Evolutionary conservation across 1,140 invertebrate genomes (phyloP).

Genomic region (Bombus waltoni): DNA sequence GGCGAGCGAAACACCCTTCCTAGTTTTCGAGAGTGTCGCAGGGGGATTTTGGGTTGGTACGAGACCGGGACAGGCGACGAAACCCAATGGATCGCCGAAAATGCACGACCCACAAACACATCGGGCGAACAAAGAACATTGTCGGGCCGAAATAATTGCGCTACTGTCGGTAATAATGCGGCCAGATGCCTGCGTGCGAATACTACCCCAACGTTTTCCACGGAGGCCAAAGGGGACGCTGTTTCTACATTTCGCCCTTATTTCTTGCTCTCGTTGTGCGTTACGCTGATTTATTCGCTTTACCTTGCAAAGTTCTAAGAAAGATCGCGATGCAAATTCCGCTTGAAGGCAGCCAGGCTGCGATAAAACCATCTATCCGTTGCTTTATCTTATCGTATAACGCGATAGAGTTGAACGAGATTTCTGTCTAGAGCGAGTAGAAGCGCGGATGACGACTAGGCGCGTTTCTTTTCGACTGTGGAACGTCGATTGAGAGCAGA

Average conservation of each 20-base stretch:
- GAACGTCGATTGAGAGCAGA: too few species aligned
- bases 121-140: constrained; percentile 24
- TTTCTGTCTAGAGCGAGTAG: too few species aligned
- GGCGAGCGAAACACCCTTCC: not conserved
- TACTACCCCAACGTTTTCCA: not conserved
- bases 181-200: constrained; percentile 34
- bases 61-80: constrained; percentile 34
- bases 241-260: not conserved
- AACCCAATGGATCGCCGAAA: constrained; percentile 52
- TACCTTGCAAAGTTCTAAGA: too few species aligned
- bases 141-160: constrained; percentile 57
- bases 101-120: constrained; percentile 47
- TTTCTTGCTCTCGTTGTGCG: not conserved
- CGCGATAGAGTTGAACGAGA: too few species aligned
- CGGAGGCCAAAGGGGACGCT: not conserved
- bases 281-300: not conserved
- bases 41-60: not conserved
- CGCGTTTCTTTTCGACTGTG: too few species aligned
- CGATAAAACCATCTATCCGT: too few species aligned
- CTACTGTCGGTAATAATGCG: constrained; percentile 55
- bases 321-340: too few species aligned
- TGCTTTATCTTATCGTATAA: too few species aligned
- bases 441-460: too few species aligned
- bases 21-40: not conserved
- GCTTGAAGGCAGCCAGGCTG: too few species aligned